Base-by-base conservation (phyloP, 2,888 invertebrate genomes). In the Euplagia quadripunctaria region DNA sequence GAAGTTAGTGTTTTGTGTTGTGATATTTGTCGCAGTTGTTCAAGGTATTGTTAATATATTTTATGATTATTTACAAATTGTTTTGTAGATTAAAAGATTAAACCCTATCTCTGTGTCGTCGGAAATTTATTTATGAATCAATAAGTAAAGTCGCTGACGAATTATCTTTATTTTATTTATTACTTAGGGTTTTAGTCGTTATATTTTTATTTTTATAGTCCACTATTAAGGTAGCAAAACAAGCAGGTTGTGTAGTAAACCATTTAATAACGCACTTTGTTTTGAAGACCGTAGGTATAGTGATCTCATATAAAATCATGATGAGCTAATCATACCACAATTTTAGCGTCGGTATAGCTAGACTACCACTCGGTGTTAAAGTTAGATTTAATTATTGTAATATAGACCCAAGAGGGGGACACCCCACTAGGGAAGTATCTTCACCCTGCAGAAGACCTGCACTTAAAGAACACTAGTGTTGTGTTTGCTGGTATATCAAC, bases 1-100 rank as follows among this genome's bases (percentile, higher is more conserved):
- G 87, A 87, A 80, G 78, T 74, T 83, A 65, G 68, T 83, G 79
- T 68, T 83, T 63, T 81, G 77, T 78, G 73, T 72, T 12, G 75
- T 80, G 73, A 65, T 84, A 7, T 68, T 80, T 3, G 74, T 70
- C 70, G 81, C 77, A 52, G 71, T 58, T 9, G 71, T 74, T 4
- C 66, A 67, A 79, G 85, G 83, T 84, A 79, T 74, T 61, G 61
- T 43, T 41, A 42, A 5, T 20, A 14, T 3, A 5, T 55, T 41
- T 71, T 66, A 55, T 71, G 64, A 63, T 41, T 46, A 0, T 55
- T 51, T 4, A 51, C 20, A 17, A 41, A 16, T 46, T 61, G 52
- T 42, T 8, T 52, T 51, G 42, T 42, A 55, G 55, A 71, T 67
- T 71, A 51, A 42, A 46, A 71, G 46, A 66, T 66, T 71, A 64